These are phyloP conservation scores for Mythimna pallens DNA, from an alignment of 2,888 invertebrate species.

Conservation along the genomic window DNA sequence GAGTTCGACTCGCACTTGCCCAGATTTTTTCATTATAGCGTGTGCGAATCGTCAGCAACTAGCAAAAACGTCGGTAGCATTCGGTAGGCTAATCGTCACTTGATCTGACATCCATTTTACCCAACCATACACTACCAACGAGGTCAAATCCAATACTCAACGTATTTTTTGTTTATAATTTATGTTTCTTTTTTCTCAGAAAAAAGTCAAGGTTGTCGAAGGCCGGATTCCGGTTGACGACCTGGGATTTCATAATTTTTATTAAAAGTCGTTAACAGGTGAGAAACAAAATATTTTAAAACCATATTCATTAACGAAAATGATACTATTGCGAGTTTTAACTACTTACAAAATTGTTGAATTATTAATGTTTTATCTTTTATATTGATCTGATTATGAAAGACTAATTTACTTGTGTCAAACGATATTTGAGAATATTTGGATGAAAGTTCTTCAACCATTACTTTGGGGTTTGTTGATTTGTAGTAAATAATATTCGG, in stretches of 20 bases:
- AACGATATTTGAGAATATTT: neutral
- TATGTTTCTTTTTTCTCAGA: conserved; percentile 35
- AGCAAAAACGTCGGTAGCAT: conserved; percentile 36
- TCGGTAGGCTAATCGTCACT: conserved; percentile 18
- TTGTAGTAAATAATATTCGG: neutral
- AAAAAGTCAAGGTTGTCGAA: conserved; percentile 60
- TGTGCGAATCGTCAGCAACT: too few relatives aligned
- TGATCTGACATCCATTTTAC: conserved; percentile 28
- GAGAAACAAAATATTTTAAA: conserved; percentile 55
- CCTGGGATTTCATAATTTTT: conserved; percentile 41
- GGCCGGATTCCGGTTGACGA: conserved; percentile 63
- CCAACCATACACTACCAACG: conserved; percentile 9
- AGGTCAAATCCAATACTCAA: conserved; percentile 44
- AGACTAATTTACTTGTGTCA: conserved; percentile 11
- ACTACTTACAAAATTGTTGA: conserved; percentile 51
- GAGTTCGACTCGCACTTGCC: too few relatives aligned
- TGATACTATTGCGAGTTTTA: conserved; percentile 36
- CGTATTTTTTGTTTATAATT: conserved; percentile 37
- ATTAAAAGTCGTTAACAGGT: conserved; percentile 49
- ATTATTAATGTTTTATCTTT: conserved; percentile 39
- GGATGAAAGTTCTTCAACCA: neutral
- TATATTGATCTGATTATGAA: conserved; percentile 40
- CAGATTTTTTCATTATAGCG: too few relatives aligned
- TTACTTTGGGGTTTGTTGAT: neutral
- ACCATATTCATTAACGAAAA: conserved; percentile 55